Conservation (phyloP, 1,140 invertebrate species). For the Lucilia sericata region DNA sequence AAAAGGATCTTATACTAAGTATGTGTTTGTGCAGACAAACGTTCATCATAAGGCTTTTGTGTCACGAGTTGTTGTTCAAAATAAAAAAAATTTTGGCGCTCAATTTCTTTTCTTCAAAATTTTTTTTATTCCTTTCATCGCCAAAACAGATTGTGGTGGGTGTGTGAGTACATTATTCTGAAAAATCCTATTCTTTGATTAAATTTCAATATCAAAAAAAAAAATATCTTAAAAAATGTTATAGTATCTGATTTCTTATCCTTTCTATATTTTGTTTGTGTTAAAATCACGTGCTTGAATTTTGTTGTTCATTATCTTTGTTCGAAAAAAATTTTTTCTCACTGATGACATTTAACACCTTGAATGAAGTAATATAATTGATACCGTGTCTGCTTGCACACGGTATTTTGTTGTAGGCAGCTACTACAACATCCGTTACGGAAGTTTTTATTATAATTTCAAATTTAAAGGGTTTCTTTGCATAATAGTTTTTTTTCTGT, state of each 20-base stretch:
- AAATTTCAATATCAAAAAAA: neutral
- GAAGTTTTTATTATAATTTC: slow-evolving; percentile 23
- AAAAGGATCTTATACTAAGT: neutral
- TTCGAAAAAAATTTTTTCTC: neutral
- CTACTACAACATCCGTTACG: slow-evolving; percentile 35
- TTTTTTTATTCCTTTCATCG: neutral
- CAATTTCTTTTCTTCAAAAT: neutral
- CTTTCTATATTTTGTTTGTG: slow-evolving; percentile 30
- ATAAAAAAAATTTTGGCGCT: slow-evolving; percentile 19
- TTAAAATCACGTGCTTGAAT: slow-evolving; percentile 16
- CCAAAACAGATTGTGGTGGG: slow-evolving; percentile 32
- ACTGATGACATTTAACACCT: slow-evolving; percentile 33
- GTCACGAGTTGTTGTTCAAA: slow-evolving; percentile 6
- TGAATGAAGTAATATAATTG: neutral
- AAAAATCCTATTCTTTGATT: neutral
- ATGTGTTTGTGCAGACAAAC: neutral
- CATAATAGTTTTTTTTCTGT: neutral
- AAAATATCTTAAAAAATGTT: neutral
- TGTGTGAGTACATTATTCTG: neutral
- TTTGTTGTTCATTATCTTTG: neutral
- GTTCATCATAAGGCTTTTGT: neutral
- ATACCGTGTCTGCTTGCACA: neutral
- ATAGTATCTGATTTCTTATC: slow-evolving; percentile 35
- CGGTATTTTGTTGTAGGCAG: slow-evolving; percentile 6
- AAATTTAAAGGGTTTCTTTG: slow-evolving; percentile 35